A percentile compares a stretch with the other conserved stretches of the same genome.
Evolutionary conservation across 2,888 invertebrate genomes (phyloP).

Genomic region (Sesia apiformis): DNA sequence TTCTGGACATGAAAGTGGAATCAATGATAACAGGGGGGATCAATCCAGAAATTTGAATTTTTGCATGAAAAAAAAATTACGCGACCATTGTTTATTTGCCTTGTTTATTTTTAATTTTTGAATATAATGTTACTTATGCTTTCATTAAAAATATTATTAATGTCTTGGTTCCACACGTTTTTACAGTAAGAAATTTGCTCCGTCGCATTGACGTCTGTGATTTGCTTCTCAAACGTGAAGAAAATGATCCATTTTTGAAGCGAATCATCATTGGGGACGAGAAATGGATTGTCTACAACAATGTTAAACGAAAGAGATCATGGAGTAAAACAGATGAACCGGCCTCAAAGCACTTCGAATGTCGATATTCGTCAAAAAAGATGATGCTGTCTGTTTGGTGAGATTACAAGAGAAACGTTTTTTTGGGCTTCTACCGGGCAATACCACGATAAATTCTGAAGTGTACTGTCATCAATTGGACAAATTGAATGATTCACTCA

Average conservation of each 20-base stretch:
- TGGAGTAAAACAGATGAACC: constrained; percentile 15
- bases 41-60: too few species aligned
- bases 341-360: too few species aligned
- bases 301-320: constrained; percentile 15
- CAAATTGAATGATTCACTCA: constrained; percentile 22
- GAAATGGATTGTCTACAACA: constrained; percentile 3
- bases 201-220: constrained; percentile 10
- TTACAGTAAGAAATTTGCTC: not conserved
- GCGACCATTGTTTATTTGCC: too few species aligned
- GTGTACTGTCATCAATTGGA: constrained; percentile 62
- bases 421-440: constrained; percentile 3
- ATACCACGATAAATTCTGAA: not conserved
- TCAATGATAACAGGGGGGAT: too few species aligned
- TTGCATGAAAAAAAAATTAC: too few species aligned
- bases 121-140: too few species aligned
- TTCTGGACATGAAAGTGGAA: not conserved
- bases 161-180: not conserved
- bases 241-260: constrained; percentile 13
- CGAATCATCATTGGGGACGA: not conserved
- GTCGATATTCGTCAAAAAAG: not conserved
- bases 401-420: constrained; percentile 8
- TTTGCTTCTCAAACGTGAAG: constrained; percentile 11
- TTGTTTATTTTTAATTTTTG: too few species aligned
- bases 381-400: constrained; percentile 6
- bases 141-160: too few species aligned